Evolutionary conservation across 2,888 invertebrate species (phyloP).

Genomic region (Eupelmus urozonus): DNA sequence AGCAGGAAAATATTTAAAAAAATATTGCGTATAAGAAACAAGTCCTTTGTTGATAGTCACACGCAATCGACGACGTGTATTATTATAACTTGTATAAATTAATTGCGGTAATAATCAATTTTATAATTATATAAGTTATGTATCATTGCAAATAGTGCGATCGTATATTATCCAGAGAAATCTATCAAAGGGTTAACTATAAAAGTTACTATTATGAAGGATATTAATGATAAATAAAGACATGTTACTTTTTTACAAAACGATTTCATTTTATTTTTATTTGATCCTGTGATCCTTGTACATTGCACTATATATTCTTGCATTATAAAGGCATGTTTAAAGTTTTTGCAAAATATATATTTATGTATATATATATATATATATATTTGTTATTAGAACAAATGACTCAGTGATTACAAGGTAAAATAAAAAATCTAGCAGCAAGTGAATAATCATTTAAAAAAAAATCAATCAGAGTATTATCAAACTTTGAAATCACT

Average conservation of each 20-base stretch:
- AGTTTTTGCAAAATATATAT: conserved; percentile 7
- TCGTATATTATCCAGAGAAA: conserved; percentile 55
- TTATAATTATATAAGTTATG: conserved; percentile 53
- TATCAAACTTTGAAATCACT: conserved; percentile 8
- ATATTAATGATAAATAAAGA: conserved; percentile 64
- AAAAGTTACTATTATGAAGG: conserved; percentile 66
- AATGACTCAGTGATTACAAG: neutral
- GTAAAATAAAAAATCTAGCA: neutral
- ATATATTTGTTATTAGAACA: neutral
- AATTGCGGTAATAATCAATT: conserved; percentile 45
- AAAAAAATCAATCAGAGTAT: conserved; percentile 6
- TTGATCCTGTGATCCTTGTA: conserved; percentile 1
- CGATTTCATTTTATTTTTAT: conserved; percentile 48
- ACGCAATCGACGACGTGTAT: neutral
- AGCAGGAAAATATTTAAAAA: conserved; percentile 2
- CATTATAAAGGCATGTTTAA: conserved; percentile 23
- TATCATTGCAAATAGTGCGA: conserved; percentile 48
- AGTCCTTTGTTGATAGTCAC: conserved; percentile 12
- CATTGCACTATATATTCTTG: conserved; percentile 34
- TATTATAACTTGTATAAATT: conserved; percentile 42
- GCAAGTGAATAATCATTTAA: no score
- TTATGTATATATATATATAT: conserved; percentile 13
- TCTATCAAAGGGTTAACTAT: conserved; percentile 65
- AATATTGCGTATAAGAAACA: no score
- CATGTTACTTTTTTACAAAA: conserved; percentile 57